Base-by-base conservation (phyloP, 2,797 vertebrate genomes). In the Micropoecilia bifurca region DNA sequence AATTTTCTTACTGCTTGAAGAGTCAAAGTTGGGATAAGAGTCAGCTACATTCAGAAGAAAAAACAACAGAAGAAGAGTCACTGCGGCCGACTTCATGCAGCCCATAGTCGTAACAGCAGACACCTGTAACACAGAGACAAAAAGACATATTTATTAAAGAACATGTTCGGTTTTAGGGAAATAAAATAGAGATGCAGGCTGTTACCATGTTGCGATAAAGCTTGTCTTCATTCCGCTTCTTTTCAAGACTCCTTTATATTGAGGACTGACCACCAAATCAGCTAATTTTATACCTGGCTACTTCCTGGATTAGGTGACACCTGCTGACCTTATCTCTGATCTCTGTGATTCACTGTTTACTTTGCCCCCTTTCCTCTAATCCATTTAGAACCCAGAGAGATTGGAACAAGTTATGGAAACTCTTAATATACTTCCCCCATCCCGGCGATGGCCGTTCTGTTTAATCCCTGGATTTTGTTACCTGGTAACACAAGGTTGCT, bases 41-140 rank as follows among this genome's bases (percentile, higher is more conserved):
- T 97, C 95, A 79, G 97, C 95, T 77, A 96, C 88, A 79, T 97
- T 95, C 89, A 98, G 89, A 88, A 97, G 93, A 74, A 97, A 85
- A 88, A 92, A 96, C 88, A 99, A 72, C 69, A 96, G 76, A 76
- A 97, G 92, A 89, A 99, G 82, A 73, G 93, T 93, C 79, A 96
- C 85, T 90, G 93, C 96, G 76, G 95, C 91, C 68, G 96, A 96
- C 91, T 96, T 99, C 87, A 96, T 78, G 47, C 95, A 96, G 88
- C 85, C 95, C 95, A 95, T 95, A 91, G 96, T 97, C 80, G 79
- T 89, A 73, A 72, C 78, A 88, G 83, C 46, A 83, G 90, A 77
- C 78, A 85, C 79, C 89, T 93, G 45, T 45, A 76, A 77, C 18
- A 81, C 14, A 79, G 41, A 91, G 16, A 82, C 22, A 88, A 82